Evolutionary conservation across 2,888 invertebrate genomes (phyloP).

Genomic region (Macrosoma leucophasiata): DNA sequence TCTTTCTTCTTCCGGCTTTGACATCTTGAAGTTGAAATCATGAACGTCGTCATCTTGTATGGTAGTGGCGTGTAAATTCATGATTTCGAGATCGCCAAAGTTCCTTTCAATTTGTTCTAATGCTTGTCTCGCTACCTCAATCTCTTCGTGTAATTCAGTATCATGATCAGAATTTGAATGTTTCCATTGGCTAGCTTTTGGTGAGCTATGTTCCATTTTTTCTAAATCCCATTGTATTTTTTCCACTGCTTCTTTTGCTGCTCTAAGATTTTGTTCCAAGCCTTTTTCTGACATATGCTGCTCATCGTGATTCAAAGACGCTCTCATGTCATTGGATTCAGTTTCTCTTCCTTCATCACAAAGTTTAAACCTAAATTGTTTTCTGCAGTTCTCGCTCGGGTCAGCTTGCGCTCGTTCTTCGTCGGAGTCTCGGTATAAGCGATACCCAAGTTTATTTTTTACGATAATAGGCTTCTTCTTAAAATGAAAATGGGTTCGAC

Average conservation of each 20-base stretch:
- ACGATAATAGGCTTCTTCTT: constrained; percentile 54
- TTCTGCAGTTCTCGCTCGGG: constrained; percentile 45
- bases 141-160: constrained; percentile 45
- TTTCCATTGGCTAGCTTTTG: constrained; percentile 29
- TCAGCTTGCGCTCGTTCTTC: constrained; percentile 48
- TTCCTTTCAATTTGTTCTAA: constrained; percentile 43
- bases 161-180: constrained; percentile 35
- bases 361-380: constrained; percentile 55
- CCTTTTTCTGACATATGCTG: constrained; percentile 38
- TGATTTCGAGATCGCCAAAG: constrained; percentile 37
- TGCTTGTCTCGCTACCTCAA: constrained; percentile 50
- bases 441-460: constrained; percentile 51
- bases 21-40: constrained; percentile 29
- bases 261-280: constrained; percentile 51
- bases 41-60: constrained; percentile 33
- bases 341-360: constrained; percentile 44
- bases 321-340: constrained; percentile 29
- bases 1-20: constrained; percentile 43
- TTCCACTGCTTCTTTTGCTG: constrained; percentile 62
- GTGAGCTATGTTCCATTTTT: constrained; percentile 38
- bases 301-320: constrained; percentile 29
- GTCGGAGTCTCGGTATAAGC: constrained; percentile 52
- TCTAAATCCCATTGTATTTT: constrained; percentile 48
- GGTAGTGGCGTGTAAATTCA: constrained; percentile 35
- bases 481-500: constrained; percentile 33